Evolutionary conservation across 2,888 invertebrate species (phyloP).

Genomic region (Alitta virens): DNA sequence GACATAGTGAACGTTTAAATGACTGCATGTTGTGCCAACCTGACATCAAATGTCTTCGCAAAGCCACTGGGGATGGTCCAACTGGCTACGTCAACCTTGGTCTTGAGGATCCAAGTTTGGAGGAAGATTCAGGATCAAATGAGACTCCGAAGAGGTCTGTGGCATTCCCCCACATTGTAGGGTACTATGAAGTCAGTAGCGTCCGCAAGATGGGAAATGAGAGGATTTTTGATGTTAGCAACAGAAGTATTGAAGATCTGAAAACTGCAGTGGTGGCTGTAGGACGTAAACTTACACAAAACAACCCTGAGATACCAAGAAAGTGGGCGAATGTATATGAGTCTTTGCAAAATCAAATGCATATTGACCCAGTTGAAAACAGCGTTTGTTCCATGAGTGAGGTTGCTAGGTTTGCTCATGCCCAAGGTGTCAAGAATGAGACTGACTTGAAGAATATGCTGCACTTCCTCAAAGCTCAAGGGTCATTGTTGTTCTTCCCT

Average conservation of each 20-base stretch:
- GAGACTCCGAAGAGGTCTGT: conserved; percentile 8
- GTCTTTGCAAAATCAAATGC: conserved; percentile 26
- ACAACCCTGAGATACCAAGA: conserved; percentile 27
- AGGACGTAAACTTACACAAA: conserved; percentile 13
- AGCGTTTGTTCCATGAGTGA: conserved; percentile 19
- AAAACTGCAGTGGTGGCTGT: conserved; percentile 23
- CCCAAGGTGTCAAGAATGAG: conserved; percentile 18
- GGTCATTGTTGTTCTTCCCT: conserved; percentile 28
- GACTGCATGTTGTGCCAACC: conserved; percentile 30
- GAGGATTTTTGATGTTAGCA: conserved; percentile 13
- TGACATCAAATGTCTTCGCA: conserved; percentile 20
- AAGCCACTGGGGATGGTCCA: conserved; percentile 9
- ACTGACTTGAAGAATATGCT: conserved; percentile 28
- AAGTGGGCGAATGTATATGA: conserved; percentile 28
- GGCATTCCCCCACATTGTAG: conserved; percentile 29
- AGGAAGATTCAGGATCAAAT: conserved; percentile 19
- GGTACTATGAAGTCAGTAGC: conserved; percentile 31
- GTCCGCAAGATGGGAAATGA: conserved; percentile 22
- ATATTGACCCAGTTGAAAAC: conserved; percentile 9
- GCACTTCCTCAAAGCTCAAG: conserved; percentile 29
- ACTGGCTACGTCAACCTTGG: conserved; percentile 29
- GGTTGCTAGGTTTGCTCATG: conserved; percentile 21
- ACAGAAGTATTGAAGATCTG: conserved; percentile 28
- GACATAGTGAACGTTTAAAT: conserved; percentile 14
- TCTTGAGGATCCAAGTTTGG: conserved; percentile 11